A percentile compares a stretch with the other conserved stretches of the same genome.
These are phyloP conservation scores for Aurelia sp. DNA, from an alignment of 30 jellyfish, hydroid and myxozoan genomes.

Conservation along the genomic window DNA sequence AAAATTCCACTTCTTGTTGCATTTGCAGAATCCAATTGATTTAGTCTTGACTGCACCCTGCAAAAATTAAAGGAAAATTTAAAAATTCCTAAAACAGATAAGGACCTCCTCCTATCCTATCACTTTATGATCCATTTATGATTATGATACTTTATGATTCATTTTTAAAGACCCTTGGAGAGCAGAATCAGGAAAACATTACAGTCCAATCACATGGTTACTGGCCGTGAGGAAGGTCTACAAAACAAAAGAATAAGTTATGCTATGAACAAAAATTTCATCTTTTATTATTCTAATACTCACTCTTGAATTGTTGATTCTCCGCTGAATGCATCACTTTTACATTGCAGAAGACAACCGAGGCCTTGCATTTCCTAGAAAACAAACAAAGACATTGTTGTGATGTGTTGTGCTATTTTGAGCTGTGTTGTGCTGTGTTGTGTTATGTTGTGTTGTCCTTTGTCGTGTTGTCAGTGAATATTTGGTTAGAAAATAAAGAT, in stretches of 20 bases:
- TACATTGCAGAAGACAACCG: slow-evolving; percentile 53
- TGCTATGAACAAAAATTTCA: no score
- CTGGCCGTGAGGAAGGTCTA: no score
- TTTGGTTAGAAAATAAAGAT: neutral
- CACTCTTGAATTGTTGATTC: slow-evolving; percentile 19
- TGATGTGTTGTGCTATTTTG: neutral
- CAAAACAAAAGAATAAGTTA: no score
- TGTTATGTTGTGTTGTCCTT: neutral
- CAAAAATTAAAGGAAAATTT: neutral
- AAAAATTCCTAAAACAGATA: no score
- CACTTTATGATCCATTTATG: no score
- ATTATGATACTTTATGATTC: no score
- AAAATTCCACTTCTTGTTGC: slow-evolving; percentile 13
- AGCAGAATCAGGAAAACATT: no score
- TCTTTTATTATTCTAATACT: neutral
- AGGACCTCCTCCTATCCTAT: no score
- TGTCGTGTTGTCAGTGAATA: neutral
- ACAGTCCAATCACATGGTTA: no score
- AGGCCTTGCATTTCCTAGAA: slow-evolving; percentile 40
- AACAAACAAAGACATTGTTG: neutral
- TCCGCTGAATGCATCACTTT: slow-evolving; percentile 58
- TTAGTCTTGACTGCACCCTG: slow-evolving; percentile 17
- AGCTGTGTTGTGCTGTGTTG: neutral
- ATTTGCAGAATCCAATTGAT: slow-evolving; percentile 1
- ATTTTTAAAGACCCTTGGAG: no score